Conservation (phyloP, 2,113 vertebrate species). For the Dolichallabes microphthalmus region DNA sequence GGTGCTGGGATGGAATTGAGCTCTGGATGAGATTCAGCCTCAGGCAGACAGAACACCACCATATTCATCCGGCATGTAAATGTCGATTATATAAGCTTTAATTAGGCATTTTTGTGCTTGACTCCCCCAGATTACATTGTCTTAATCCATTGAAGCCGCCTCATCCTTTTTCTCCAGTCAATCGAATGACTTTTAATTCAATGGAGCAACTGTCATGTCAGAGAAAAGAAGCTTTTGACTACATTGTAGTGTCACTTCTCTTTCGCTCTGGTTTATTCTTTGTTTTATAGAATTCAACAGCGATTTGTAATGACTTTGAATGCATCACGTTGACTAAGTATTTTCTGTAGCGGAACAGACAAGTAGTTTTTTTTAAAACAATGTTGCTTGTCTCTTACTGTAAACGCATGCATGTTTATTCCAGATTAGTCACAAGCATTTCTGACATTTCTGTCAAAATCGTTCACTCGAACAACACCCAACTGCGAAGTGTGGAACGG, state of each 20-base stretch:
- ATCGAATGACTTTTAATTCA: constrained; percentile 33
- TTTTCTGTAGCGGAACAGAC: background rate
- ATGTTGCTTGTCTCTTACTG: background rate
- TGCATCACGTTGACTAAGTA: constrained; percentile 28
- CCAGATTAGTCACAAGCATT: background rate
- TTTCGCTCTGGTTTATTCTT: background rate
- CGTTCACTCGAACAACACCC: background rate
- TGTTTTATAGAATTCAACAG: background rate
- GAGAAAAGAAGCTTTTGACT: constrained; percentile 36
- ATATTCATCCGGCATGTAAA: constrained; percentile 25
- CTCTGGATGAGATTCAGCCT: background rate
- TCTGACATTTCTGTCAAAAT: background rate
- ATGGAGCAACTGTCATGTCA: constrained; percentile 33
- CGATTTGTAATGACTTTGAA: background rate
- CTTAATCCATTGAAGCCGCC: constrained; percentile 21
- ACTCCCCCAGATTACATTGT: constrained; percentile 38
- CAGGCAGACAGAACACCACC: background rate
- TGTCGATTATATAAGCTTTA: constrained; percentile 37
- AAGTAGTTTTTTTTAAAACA: constrained; percentile 1
- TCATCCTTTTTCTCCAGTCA: constrained; percentile 21
- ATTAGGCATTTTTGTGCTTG: constrained; percentile 32
- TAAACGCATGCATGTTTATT: background rate
- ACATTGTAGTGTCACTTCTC: constrained; percentile 12
- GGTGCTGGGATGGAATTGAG: constrained; percentile 15
- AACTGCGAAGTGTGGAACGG: background rate